These are phyloP conservation scores for Agrotis clavis DNA, from an alignment of 2,888 invertebrate species.

Conservation along the genomic window DNA sequence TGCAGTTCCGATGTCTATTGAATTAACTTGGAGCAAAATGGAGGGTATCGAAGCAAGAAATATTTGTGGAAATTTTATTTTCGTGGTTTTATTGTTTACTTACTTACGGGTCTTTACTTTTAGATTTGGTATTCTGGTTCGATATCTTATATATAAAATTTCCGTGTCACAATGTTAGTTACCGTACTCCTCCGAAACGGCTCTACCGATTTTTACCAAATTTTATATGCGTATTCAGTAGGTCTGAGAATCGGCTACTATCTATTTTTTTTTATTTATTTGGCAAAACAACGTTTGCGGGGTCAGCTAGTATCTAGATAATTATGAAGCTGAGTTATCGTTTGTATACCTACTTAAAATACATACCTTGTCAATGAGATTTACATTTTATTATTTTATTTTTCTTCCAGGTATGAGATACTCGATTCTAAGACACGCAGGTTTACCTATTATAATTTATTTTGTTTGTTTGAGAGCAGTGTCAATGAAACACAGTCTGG, in stretches of 20 bases:
- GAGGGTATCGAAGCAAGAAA: not conserved
- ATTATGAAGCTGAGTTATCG: not conserved
- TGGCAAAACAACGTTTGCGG: too few relatives aligned
- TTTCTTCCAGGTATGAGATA: too few relatives aligned
- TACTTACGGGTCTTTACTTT: not conserved
- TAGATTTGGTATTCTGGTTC: not conserved
- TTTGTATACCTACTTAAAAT: not conserved
- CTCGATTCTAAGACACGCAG: not conserved
- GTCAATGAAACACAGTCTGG: not conserved
- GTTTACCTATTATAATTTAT: not conserved
- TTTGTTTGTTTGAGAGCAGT: not conserved
- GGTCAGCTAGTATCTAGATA: not conserved
- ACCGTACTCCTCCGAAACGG: too few relatives aligned
- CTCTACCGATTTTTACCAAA: too few relatives aligned
- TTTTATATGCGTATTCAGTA: too few relatives aligned
- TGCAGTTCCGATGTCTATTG: slow-evolving; percentile 48
- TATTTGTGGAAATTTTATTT: not conserved
- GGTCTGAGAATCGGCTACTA: too few relatives aligned
- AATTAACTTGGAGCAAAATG: slow-evolving; percentile 13
- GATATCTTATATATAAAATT: too few relatives aligned
- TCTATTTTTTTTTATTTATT: too few relatives aligned
- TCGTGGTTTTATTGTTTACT: not conserved
- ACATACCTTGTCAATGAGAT: too few relatives aligned
- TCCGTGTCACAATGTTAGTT: too few relatives aligned
- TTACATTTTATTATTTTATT: too few relatives aligned